A percentile compares a stretch with the other conserved stretches of the same genome.
Evolutionary conservation across 2,113 vertebrate genomes (phyloP).

Genomic region (Hypocryptadius cinnamomeus): DNA sequence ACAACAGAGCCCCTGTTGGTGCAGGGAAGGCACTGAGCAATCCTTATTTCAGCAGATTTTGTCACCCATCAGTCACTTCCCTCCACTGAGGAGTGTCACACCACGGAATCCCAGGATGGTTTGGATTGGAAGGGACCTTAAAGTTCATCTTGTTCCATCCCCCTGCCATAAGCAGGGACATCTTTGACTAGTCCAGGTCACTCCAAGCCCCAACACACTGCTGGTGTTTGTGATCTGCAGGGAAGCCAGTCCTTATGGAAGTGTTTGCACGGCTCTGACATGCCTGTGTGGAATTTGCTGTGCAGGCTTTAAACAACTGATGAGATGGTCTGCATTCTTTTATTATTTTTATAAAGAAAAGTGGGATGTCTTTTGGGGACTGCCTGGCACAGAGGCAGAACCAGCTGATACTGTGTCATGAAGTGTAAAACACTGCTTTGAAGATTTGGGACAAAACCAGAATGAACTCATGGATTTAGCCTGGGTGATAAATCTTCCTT

Average conservation of each 20-base stretch:
- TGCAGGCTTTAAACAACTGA: background rate
- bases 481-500: slow-evolving; percentile 28
- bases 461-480: slow-evolving; percentile 21
- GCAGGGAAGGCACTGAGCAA: background rate
- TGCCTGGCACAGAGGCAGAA: background rate
- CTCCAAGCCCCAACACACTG: background rate
- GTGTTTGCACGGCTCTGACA: background rate
- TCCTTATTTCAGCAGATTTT: background rate
- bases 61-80: background rate
- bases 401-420: background rate
- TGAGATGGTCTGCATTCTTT: background rate
- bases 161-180: background rate
- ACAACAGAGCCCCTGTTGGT: slow-evolving; percentile 5
- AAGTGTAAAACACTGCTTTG: background rate
- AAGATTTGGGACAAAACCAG: background rate
- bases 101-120: background rate
- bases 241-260: background rate
- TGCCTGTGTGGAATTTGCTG: background rate
- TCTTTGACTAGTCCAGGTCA: background rate
- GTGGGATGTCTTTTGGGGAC: background rate
- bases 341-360: background rate
- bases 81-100: background rate
- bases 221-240: background rate
- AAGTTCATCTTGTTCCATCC: background rate
- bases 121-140: background rate